Evolutionary conservation across 2,888 invertebrate genomes (phyloP).

Genomic region (Frankliniella intonsa): DNA sequence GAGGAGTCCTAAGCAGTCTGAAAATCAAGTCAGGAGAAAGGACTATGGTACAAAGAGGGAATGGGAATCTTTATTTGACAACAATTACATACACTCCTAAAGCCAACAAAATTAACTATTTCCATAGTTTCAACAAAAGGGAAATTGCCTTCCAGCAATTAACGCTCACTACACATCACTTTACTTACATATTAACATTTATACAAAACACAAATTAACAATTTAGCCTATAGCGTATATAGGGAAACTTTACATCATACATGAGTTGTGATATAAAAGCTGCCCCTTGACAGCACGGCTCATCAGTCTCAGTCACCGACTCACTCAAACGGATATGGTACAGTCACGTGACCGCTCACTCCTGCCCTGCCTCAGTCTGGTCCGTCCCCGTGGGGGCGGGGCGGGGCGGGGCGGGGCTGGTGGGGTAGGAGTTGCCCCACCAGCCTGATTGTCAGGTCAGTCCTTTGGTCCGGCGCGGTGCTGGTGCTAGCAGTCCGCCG

Average conservation of each 20-base stretch:
- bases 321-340: not conserved
- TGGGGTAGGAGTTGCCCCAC: not conserved
- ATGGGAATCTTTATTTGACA: not conserved
- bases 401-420: not conserved
- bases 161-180: not conserved
- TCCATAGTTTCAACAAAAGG: too few relatives aligned
- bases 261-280: too few relatives aligned
- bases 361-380: too few relatives aligned
- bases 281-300: too few relatives aligned
- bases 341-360: not conserved
- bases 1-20: not conserved
- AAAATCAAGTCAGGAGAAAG: conserved; percentile 5
- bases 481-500: conserved; percentile 56
- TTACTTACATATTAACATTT: conserved; percentile 5
- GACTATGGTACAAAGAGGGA: not conserved
- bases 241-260: too few relatives aligned
- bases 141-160: too few relatives aligned
- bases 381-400: not conserved
- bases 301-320: conserved; percentile 2
- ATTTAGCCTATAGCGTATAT: not conserved
- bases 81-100: conserved; percentile 9
- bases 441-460: conserved; percentile 49
- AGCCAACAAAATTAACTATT: not conserved
- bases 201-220: conserved; percentile 3
- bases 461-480: conserved; percentile 57